Evolutionary conservation across 1,140 invertebrate species (phyloP).

Genomic region (Caenorhabditis remanei): DNA sequence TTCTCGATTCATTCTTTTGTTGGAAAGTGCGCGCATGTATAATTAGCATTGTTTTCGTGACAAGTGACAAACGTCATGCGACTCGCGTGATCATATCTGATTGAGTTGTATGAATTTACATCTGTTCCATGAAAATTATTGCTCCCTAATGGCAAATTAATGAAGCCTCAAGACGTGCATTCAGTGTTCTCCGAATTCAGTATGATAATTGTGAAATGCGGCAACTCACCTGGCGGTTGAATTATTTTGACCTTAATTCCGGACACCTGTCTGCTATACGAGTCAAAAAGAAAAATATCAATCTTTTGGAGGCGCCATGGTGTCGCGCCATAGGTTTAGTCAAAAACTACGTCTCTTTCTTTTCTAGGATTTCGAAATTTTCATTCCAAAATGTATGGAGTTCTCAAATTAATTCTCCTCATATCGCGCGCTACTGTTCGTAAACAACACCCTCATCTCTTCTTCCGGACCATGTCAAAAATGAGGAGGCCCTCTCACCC

Average conservation of each 20-base stretch:
- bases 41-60: constrained; percentile 55
- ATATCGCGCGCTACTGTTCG: no score
- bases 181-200: neutral
- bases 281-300: neutral
- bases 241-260: constrained; percentile 22
- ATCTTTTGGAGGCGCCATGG: neutral
- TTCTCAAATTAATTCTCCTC: no score
- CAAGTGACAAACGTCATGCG: constrained; percentile 15
- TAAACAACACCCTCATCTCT: no score
- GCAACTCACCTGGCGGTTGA: neutral
- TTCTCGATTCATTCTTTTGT: constrained; percentile 19
- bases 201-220: neutral
- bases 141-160: neutral
- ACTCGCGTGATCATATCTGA: neutral
- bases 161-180: neutral
- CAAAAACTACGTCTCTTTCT: neutral
- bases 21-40: constrained; percentile 31
- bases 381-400: no score
- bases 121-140: constrained; percentile 29
- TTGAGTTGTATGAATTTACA: constrained; percentile 3
- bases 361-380: no score
- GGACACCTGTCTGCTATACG: neutral
- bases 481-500: neutral
- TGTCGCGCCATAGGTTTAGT: neutral
- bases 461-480: no score